A percentile compares a stretch with the other conserved stretches of the same genome.
These are phyloP conservation scores for Notoglanidium macrostoma DNA, from an alignment of 2,797 vertebrate genomes.

Conservation along the genomic window DNA sequence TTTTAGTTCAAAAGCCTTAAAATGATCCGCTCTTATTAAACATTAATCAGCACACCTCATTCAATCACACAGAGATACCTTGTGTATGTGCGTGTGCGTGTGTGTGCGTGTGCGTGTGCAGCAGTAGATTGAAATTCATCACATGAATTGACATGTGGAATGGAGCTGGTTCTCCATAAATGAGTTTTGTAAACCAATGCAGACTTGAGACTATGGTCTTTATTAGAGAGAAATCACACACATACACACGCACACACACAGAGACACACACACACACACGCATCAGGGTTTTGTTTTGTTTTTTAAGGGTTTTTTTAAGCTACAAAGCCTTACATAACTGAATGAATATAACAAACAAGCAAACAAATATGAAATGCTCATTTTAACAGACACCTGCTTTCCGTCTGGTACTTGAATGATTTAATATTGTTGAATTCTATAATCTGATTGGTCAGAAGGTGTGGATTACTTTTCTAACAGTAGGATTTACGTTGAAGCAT, in stretches of 20 bases:
- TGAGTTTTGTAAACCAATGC: neutral
- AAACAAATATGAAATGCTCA: neutral
- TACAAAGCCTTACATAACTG: neutral
- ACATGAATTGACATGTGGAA: constrained; percentile 1
- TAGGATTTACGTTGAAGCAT: neutral
- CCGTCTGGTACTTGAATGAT: neutral
- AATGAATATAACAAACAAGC: neutral
- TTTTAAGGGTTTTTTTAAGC: neutral
- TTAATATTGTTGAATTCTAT: neutral
- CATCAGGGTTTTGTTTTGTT: neutral
- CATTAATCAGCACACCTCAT: constrained; percentile 10
- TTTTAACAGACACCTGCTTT: neutral
- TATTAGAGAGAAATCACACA: neutral
- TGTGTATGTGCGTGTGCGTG: neutral
- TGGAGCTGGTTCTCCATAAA: neutral
- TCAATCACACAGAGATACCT: neutral
- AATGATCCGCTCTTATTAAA: constrained; percentile 27
- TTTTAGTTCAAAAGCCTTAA: constrained; percentile 24
- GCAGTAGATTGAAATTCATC: neutral
- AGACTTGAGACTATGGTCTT: neutral
- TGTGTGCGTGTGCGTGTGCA: too few relatives aligned
- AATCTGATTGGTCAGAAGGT: neutral
- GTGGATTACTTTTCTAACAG: neutral
- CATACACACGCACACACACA: neutral
- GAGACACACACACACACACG: neutral